These are phyloP conservation scores for Lepetodrilus schrolli DNA, from an alignment of 2,888 invertebrate genomes.

Conservation along the genomic window DNA sequence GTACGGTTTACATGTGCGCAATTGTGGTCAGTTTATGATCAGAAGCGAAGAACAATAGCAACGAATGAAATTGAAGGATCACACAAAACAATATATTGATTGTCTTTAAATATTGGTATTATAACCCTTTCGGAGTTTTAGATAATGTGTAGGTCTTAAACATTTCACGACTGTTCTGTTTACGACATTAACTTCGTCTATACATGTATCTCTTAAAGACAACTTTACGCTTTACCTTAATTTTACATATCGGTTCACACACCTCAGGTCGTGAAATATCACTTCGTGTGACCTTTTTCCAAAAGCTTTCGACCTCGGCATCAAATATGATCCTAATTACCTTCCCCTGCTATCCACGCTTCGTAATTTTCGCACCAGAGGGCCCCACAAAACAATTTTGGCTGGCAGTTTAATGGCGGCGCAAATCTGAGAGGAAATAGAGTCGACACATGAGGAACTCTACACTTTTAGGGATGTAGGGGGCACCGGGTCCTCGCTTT, in stretches of 20 bases:
- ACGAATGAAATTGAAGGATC: too few relatives aligned
- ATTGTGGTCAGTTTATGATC: too few relatives aligned
- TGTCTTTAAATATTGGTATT: too few relatives aligned
- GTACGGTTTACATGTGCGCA: too few relatives aligned
- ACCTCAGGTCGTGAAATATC: neutral
- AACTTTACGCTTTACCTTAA: neutral
- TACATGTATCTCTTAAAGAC: neutral
- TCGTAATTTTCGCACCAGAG: constrained; percentile 25
- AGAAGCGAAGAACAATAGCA: too few relatives aligned
- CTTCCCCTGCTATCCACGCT: constrained; percentile 17
- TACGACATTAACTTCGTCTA: too few relatives aligned
- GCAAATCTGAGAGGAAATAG: constrained; percentile 1
- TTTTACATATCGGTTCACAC: constrained; percentile 12
- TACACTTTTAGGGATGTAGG: neutral
- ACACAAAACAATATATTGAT: too few relatives aligned
- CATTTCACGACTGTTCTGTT: too few relatives aligned
- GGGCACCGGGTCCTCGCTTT: neutral
- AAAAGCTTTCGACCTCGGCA: neutral
- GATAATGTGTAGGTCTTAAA: too few relatives aligned
- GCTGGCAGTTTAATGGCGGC: constrained; percentile 11
- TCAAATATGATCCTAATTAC: constrained; percentile 21
- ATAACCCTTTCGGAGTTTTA: too few relatives aligned
- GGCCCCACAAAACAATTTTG: constrained; percentile 14
- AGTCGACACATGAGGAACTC: neutral
- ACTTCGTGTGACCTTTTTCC: too few relatives aligned